These are phyloP conservation scores for Hipposideros armiger DNA, from an alignment of 2,113 vertebrate species.

Conservation along the genomic window DNA sequence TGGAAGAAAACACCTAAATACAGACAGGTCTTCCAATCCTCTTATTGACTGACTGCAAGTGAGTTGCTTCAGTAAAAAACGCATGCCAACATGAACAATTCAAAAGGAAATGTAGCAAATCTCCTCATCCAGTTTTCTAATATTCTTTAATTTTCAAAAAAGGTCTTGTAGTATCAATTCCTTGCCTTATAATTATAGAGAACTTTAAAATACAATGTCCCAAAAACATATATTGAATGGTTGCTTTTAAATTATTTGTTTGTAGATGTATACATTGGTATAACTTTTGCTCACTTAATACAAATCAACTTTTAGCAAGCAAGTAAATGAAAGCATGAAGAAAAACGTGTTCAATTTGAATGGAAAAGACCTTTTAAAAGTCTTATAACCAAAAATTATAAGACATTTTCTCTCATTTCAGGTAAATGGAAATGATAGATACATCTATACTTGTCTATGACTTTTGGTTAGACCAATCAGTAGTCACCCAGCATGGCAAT, in stretches of 20 bases:
- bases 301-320: conserved; percentile 5
- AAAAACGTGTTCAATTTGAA: neutral
- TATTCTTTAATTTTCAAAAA: neutral
- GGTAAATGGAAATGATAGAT: neutral
- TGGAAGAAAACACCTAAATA: neutral
- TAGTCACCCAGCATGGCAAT: neutral
- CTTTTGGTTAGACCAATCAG: neutral
- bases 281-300: neutral
- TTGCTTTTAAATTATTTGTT: neutral
- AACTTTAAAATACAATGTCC: neutral
- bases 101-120: neutral
- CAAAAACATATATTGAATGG: neutral
- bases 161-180: neutral
- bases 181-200: neutral
- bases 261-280: neutral
- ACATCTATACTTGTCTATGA: neutral
- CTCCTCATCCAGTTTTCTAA: neutral
- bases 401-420: conserved; percentile 13
- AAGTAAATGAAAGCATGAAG: conserved; percentile 5
- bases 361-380: neutral
- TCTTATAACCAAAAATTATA: neutral
- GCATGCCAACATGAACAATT: neutral
- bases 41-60: neutral
- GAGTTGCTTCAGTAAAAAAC: neutral
- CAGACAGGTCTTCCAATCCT: neutral